Base-by-base conservation (phyloP, 2,888 invertebrate genomes). In the Spialia ferax region DNA sequence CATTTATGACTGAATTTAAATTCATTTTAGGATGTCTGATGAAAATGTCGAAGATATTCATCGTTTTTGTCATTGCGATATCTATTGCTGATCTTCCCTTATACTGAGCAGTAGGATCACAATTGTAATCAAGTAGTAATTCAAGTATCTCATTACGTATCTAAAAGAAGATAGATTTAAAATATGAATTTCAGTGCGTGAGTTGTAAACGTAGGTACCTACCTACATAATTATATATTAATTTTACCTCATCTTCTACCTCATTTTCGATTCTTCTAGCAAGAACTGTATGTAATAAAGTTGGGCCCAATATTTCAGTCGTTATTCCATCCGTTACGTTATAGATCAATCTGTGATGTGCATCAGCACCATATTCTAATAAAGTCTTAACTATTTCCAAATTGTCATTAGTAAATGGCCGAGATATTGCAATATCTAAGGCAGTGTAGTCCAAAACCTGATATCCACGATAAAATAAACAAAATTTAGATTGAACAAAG, bases 1-100 rank as follows among this genome's bases (percentile, higher is more conserved):
- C 75, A 72, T 92, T 91, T 56, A 92, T 91, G 7, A 79, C 42
- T 0, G 79, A 79, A 67, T 93, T 92, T 0, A 92, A 78, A 67
- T 91, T 73, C 0, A 82, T 85, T 42, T 72, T 77, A 0, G 86
- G 79, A 71, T 76, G 81, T 66, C 79, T 81, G n/a, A 91, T 75
- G 63, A 93, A 86, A 26, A 84, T 76, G 11, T 89, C 77, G 1
- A 92, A 74, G 3, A 87, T 38, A 4, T 81, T 76, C 32, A 84
- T 63, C 38, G 69, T 76, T 69, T 79, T 86, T 0, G 73, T 68
- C 82, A 91, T 80, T 0, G 85, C 85, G 2, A 84, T 26, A 2
- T 89, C 89, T 13, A 88, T 69, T 1, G 89, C 82, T 0, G 92
- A 87, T 1, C 74, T 74, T 0, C 91, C 92, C 68, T 80, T 81